phyloP scores from a whole-genome alignment of 2,888 invertebrate genomes.

The Eurytoma californica region DNA sequence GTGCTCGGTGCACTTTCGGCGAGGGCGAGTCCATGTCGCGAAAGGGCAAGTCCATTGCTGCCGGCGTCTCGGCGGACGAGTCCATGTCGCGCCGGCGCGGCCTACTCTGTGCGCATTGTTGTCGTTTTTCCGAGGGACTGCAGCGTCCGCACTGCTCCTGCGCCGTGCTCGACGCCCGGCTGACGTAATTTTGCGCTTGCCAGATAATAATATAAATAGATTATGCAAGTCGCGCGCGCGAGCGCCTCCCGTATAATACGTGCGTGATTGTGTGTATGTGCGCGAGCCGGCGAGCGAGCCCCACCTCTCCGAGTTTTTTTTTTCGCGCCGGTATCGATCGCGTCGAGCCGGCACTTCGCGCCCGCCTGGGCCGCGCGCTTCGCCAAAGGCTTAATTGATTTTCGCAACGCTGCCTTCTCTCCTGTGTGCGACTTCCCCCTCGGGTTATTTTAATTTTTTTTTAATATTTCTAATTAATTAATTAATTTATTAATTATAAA shows the following conservation, averaged over 20 bases:
- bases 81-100: constrained; percentile 17
- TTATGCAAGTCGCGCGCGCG: constrained; percentile 64
- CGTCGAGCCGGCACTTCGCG: background rate
- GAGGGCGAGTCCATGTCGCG: constrained; percentile 42
- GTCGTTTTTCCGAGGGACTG: background rate
- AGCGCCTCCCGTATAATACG: background rate
- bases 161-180: constrained; percentile 41
- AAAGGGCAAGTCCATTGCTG: too few species aligned
- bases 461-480: too few species aligned
- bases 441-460: too few species aligned
- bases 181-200: constrained; percentile 62
- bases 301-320: too few species aligned
- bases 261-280: background rate
- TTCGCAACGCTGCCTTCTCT: constrained; percentile 12
- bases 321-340: background rate
- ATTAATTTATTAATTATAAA: too few species aligned
- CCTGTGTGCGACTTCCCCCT: too few species aligned
- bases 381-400: constrained; percentile 43
- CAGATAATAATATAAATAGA: constrained; percentile 70
- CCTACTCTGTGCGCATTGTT: background rate
- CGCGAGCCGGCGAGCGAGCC: background rate
- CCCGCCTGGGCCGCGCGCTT: background rate
- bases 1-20: background rate
- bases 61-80: constrained; percentile 20
- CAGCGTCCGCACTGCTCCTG: constrained; percentile 30